Percentiles rank a stretch among this genome's conserved stretches.
Evolutionary conservation across 2,113 vertebrate species (phyloP).

Genomic region (Chunga burmeisteri): DNA sequence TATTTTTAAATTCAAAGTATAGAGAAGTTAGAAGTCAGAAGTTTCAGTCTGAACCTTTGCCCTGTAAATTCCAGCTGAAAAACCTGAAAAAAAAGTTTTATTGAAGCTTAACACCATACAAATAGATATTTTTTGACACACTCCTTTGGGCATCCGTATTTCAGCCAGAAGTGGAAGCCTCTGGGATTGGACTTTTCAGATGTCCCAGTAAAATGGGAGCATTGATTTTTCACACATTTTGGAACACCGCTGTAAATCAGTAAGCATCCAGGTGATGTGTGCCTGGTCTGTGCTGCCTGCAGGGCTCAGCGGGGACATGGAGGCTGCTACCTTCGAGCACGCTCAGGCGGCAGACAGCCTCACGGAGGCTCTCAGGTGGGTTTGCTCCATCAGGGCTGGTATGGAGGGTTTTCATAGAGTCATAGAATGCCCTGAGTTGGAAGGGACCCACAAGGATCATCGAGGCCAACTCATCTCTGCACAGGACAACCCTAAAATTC

Average conservation of each 20-base stretch:
- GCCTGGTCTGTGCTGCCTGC: not conserved
- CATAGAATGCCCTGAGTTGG: too few species aligned
- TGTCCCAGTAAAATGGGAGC: not conserved
- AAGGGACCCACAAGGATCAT: too few species aligned
- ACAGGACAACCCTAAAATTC: too few species aligned
- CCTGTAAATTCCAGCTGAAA: not conserved
- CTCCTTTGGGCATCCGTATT: not conserved
- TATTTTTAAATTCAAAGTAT: conserved; percentile 34
- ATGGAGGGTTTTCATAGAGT: not conserved
- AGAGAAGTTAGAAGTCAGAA: not conserved
- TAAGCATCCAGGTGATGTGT: not conserved
- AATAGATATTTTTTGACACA: not conserved
- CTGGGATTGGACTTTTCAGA: not conserved
- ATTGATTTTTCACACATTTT: not conserved
- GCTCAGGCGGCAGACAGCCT: not conserved
- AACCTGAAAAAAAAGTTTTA: not conserved
- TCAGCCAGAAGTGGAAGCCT: not conserved
- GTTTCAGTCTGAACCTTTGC: not conserved
- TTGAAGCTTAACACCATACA: not conserved
- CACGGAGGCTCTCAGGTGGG: not conserved
- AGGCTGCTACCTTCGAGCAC: not conserved
- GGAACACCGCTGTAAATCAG: not conserved
- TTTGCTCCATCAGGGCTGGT: not conserved
- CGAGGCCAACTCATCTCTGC: too few species aligned
- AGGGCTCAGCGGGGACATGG: accelerated